These are phyloP conservation scores for Euura lappo DNA, from an alignment of 1,140 invertebrate genomes.

Conservation along the genomic window DNA sequence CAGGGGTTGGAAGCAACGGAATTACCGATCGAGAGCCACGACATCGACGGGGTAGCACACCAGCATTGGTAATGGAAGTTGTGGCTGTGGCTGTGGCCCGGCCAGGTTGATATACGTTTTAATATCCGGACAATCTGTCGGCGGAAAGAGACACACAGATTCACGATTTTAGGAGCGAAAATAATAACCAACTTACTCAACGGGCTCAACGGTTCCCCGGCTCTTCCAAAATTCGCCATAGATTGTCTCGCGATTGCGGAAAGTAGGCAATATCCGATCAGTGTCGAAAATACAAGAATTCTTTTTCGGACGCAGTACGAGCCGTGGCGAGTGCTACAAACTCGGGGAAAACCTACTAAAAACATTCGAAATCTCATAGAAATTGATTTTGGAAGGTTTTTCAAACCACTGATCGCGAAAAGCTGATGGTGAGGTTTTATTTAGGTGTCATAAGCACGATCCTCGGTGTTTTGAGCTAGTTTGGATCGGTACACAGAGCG, in stretches of 20 bases:
- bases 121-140: conserved; percentile 15
- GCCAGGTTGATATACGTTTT: conserved; percentile 14
- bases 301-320: background rate
- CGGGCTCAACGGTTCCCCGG: background rate
- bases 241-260: background rate
- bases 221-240: background rate
- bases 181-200: background rate
- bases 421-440: too few species aligned
- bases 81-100: background rate
- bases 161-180: too few species aligned
- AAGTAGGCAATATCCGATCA: too few species aligned
- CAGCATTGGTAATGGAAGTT: background rate
- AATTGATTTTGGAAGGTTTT: too few species aligned
- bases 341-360: too few species aligned
- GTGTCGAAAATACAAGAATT: too few species aligned
- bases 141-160: background rate
- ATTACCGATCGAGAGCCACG: background rate
- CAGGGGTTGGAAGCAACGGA: background rate
- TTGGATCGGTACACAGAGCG: background rate
- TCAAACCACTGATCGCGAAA: too few species aligned
- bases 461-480: background rate
- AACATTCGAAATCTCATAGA: too few species aligned
- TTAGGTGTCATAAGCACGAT: too few species aligned
- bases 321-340: background rate
- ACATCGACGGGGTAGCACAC: background rate